Evolutionary conservation across 1,140 invertebrate genomes (phyloP).

Genomic region (Chironomus striatipennis): DNA sequence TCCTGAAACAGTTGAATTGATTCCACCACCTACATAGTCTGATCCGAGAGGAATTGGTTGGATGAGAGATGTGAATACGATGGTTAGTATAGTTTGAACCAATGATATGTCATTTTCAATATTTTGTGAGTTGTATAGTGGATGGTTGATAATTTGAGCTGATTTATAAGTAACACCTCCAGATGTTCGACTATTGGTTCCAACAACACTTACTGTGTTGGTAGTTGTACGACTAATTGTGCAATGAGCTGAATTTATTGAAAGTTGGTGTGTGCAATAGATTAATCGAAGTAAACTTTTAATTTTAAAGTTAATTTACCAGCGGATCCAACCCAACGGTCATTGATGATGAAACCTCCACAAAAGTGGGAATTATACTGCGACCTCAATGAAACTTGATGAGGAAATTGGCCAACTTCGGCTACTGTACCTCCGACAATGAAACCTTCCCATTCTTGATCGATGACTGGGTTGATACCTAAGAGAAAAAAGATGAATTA

Average conservation of each 20-base stretch:
- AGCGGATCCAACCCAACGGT: constrained; percentile 31
- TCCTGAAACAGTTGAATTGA: neutral
- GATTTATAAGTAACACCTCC: neutral
- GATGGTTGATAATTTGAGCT: neutral
- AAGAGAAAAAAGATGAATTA: no score
- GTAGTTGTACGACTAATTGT: neutral
- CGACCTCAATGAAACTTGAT: constrained; percentile 41
- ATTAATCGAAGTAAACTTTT: no score
- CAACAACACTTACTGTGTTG: neutral
- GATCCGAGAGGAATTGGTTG: neutral
- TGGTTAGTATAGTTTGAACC: neutral
- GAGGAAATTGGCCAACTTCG: constrained; percentile 38
- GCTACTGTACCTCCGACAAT: constrained; percentile 43
- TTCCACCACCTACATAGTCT: neutral
- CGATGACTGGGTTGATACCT: neutral
- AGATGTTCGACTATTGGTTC: constrained; percentile 3
- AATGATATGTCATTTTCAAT: neutral
- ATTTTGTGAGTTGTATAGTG: neutral
- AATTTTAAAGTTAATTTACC: no score
- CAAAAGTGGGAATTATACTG: constrained; percentile 40
- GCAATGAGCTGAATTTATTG: constrained; percentile 1
- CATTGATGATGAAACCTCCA: constrained; percentile 40
- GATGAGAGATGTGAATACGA: neutral
- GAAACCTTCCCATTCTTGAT: constrained; percentile 27
- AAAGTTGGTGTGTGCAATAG: no score